Evolutionary conservation across 2,113 vertebrate genomes (phyloP).

Genomic region (Hemicordylus capensis): DNA sequence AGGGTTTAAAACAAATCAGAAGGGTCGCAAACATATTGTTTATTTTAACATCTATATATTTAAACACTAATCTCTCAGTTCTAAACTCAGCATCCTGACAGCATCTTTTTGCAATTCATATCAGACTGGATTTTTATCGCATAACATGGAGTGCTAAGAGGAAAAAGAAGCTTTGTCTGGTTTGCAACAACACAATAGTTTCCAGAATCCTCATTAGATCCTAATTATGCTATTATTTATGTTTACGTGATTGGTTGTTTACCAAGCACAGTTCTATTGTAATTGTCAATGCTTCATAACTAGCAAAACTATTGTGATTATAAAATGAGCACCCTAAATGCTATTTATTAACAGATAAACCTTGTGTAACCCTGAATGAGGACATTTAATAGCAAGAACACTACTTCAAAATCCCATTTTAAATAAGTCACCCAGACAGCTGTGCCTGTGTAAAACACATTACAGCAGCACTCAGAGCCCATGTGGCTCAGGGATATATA

Average conservation of each 20-base stretch:
- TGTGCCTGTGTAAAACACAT: conserved; percentile 86
- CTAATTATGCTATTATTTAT: conserved; percentile 63
- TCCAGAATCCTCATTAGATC: conserved; percentile 48
- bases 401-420: conserved; percentile 84
- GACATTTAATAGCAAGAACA: conserved; percentile 79
- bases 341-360: conserved; percentile 79
- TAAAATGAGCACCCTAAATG: conserved; percentile 66
- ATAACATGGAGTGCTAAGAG: conserved; percentile 41
- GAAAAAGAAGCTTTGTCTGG: conserved; percentile 26
- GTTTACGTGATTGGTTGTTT: conserved; percentile 61
- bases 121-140: conserved; percentile 2
- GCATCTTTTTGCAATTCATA: neutral
- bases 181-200: conserved; percentile 44
- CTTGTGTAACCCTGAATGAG: conserved; percentile 80
- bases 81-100: neutral
- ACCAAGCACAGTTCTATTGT: conserved; percentile 54
- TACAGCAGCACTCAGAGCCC: conserved; percentile 85
- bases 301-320: conserved; percentile 67
- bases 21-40: too few relatives aligned
- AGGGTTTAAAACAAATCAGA: too few relatives aligned
- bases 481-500: conserved; percentile 88
- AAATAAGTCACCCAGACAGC: conserved; percentile 86
- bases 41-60: too few relatives aligned
- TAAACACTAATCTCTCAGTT: too few relatives aligned
- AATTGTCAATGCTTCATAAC: conserved; percentile 57